These are phyloP conservation scores for Yponomeuta plumbellus DNA, from an alignment of 2,888 invertebrate species.

Conservation along the genomic window DNA sequence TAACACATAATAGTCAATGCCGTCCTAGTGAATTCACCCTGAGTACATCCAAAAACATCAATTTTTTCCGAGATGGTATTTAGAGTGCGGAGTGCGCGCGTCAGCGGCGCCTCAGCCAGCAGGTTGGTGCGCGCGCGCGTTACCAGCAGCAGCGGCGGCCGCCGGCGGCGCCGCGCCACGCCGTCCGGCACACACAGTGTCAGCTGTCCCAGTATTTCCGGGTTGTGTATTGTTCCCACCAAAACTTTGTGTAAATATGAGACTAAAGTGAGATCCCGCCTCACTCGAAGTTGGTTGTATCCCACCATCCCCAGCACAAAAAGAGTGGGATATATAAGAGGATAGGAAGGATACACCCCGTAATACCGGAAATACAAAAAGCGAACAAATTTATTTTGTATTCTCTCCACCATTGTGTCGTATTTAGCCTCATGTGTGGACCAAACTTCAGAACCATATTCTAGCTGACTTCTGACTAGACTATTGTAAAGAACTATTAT, in stretches of 20 bases:
- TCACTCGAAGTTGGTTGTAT: background rate
- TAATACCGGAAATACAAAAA: constrained; percentile 3
- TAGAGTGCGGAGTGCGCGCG: background rate
- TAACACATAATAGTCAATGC: too few species aligned
- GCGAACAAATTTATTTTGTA: constrained; percentile 13
- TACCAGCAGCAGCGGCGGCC: background rate
- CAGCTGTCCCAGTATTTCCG: background rate
- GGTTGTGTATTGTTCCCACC: background rate
- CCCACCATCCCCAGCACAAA: constrained; percentile 12
- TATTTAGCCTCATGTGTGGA: constrained; percentile 20
- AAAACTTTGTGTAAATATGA: background rate
- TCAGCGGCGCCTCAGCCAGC: background rate
- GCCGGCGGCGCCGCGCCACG: background rate
- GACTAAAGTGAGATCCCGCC: background rate
- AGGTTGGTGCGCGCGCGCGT: constrained; percentile 2
- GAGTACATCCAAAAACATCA: too few species aligned
- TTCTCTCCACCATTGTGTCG: constrained; percentile 7
- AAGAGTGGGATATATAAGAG: constrained; percentile 8
- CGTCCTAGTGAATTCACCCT: too few species aligned
- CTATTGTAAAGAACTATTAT: constrained; percentile 18
- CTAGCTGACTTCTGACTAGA: constrained; percentile 21
- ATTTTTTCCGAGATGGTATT: too few species aligned
- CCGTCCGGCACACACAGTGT: constrained; percentile 5
- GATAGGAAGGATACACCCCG: constrained; percentile 11
- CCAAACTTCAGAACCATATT: constrained; percentile 21